These are phyloP conservation scores for Schizopygopsis pylzovi DNA, from an alignment of 2,797 vertebrate genomes.

Conservation along the genomic window DNA sequence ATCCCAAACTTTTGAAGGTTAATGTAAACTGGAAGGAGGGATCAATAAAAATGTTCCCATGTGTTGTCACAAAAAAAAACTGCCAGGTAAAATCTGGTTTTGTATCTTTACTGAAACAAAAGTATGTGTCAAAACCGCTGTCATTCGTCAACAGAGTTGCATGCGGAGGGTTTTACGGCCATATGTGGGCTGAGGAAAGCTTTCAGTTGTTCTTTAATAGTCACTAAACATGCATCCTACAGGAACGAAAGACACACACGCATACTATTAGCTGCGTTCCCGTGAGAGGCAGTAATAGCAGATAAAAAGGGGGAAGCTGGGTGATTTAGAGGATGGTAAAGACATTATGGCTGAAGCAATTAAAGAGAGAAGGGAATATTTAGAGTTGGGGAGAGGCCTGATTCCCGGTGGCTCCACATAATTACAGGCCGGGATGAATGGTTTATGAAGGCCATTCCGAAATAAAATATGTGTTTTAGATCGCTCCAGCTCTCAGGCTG, in stretches of 20 bases:
- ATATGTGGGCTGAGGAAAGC: slow-evolving; percentile 1
- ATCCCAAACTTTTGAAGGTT: not conserved
- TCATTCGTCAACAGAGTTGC: slow-evolving; percentile 4
- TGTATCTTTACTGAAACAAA: not conserved
- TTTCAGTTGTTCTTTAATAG: slow-evolving; percentile 54
- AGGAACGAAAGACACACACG: slow-evolving; percentile 60
- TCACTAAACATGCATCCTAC: slow-evolving; percentile 56
- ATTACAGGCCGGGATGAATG: slow-evolving; percentile 73
- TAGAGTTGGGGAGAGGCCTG: slow-evolving; percentile 61
- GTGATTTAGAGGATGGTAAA: slow-evolving; percentile 57
- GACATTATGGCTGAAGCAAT: slow-evolving; percentile 55
- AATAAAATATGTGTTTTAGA: slow-evolving; percentile 69
- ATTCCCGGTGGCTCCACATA: slow-evolving; percentile 73
- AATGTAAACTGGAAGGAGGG: not conserved
- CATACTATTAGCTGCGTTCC: slow-evolving; percentile 65
- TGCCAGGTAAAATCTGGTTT: not conserved
- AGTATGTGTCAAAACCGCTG: not conserved
- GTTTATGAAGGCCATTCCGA: slow-evolving; percentile 68
- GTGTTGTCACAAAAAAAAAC: not conserved
- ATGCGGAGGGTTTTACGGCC: slow-evolving; percentile 21
- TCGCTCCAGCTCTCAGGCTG: slow-evolving; percentile 54
- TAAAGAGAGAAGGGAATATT: slow-evolving; percentile 64
- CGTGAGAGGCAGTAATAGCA: slow-evolving; percentile 52
- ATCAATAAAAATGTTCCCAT: not conserved
- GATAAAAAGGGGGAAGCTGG: slow-evolving; percentile 54